Conservation (phyloP, 1,140 invertebrate species). For the Armadillidium nasatum region DNA sequence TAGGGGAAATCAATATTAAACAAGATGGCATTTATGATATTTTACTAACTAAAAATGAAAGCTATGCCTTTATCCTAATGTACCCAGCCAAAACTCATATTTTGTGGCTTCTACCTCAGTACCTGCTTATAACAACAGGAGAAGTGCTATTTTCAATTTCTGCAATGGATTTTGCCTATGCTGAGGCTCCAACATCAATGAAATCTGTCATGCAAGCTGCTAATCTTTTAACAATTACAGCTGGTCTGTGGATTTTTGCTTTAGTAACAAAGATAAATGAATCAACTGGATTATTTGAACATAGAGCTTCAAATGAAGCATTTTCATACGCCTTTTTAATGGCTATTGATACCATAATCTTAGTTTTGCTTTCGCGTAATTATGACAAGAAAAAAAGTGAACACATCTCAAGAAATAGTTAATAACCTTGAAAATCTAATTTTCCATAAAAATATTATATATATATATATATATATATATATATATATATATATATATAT, state of each 20-base stretch:
- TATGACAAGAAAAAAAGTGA: conserved; percentile 51
- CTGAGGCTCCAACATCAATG: conserved; percentile 79
- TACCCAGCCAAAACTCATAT: conserved; percentile 68
- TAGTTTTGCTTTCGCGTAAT: conserved; percentile 64
- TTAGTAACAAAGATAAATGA: conserved; percentile 79
- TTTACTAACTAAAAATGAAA: not conserved
- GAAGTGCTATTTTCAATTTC: conserved; percentile 86
- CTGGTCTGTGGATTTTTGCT: conserved; percentile 65
- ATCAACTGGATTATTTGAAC: conserved; percentile 59
- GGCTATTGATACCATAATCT: conserved; percentile 72
- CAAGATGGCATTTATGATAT: conserved; percentile 41
- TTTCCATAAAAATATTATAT: too few species aligned
- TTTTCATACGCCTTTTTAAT: conserved; percentile 82
- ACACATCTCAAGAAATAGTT: too few species aligned
- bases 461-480: too few species aligned
- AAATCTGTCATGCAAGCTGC: conserved; percentile 82
- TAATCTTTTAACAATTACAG: conserved; percentile 80
- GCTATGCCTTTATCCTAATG: conserved; percentile 52
- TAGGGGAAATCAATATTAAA: conserved; percentile 26
- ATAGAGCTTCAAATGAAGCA: conserved; percentile 73
- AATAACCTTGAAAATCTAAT: too few species aligned
- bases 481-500: too few species aligned
- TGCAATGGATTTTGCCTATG: conserved; percentile 84
- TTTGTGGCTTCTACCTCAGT: conserved; percentile 78
- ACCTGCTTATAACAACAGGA: conserved; percentile 74